Base-by-base conservation (phyloP, 1,140 invertebrate genomes). In the Penaeus chinensis region DNA sequence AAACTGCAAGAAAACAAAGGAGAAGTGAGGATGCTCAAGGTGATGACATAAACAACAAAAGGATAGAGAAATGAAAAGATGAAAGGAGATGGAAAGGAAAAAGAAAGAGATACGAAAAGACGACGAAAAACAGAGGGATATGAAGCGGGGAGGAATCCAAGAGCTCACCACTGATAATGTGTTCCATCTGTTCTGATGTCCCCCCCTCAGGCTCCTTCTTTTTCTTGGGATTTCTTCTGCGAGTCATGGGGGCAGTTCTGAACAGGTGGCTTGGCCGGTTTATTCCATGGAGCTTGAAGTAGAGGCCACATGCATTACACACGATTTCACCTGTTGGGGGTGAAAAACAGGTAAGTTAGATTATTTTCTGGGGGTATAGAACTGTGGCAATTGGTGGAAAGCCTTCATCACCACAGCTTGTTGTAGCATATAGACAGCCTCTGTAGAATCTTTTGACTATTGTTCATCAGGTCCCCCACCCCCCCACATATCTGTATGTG, bases 221-320 rank as follows among this genome's bases (percentile, higher is more conserved):
- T 61, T 83, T 83, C 62, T 88, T 88, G 24, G 86, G 89, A 80
- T 80, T 87, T 81, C 80, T 89, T 87, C 84, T 76, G 24, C 89
- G 81, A 63, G 74, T 90, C 86, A 82, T 88, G 84, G 74, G 89
- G n/a, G 83, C 89, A 65, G 71, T 78, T 13, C 86, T 69, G 60
- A 88, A 88, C 10, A 88, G 80, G 61, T 88, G 86, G 71, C 86
- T 88, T n/a, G 98, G 98, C 89, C 96, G 93, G 91, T 96, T 96
- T 87, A 98, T 96, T 24, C 96, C 96, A 92, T 99, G 98, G 54
- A 99, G 94, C 92, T 99, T 99, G 93, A 96, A 99, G 93, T 99
- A 99, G n/a, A 99, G 94, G 0, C 98, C 98, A 92, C 98, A 99
- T 1, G 98, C 98, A 94, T 99, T 99, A 93, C 98, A 99, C 3